Evolutionary conservation across 2,797 vertebrate genomes (phyloP), one percentile per base, ranked within the genome.

Genomic region (Sebastes oblongus): DNA sequence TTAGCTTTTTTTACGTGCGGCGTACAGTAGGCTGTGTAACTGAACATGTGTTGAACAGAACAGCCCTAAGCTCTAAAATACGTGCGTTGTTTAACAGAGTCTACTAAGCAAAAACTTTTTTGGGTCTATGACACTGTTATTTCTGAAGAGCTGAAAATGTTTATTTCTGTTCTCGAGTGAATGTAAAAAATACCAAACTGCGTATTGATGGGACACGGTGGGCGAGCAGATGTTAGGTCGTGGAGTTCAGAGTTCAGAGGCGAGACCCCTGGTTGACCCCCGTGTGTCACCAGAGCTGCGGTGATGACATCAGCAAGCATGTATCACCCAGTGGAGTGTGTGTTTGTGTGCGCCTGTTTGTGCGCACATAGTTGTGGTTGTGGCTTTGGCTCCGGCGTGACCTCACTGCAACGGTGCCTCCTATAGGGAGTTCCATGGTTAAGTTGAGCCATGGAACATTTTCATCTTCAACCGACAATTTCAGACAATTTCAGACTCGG

Each of bases 401-500:
- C 92, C 91, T 92, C 88, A 83, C 87, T 85, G 86, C 88, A 82
- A 81, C 86, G 54, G 83, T 78, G 87, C 83, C 71, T 75, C 86
- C 87, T 92, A 46, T 79, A 46, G 92, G 92, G 91, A 93, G 89
- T 92, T 94, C 93, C 88, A 92, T 11, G 85, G 88, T 90, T 83
- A 86, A 92, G 89, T 87, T 66, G 74, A 91, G 89, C 91, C 86
- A 84, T 91, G 92, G 94, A 95, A 93, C 89, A 89, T 93, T 93
- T 90, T 92, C 86, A 80, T 88, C 78, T 80, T 90, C 88, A 82
- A 89, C 90, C 83, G 60, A 85, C 93, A 91, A 93, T 93, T 93
- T 92, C 85, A 88, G 91, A 85, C 93, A 91, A 93, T 93, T 93
- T 92, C 85, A 88, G 91, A 82, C 77, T 86, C 82, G 56, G 87